Base-by-base conservation (phyloP, 2,888 invertebrate genomes). In the Ophion costatus region DNA sequence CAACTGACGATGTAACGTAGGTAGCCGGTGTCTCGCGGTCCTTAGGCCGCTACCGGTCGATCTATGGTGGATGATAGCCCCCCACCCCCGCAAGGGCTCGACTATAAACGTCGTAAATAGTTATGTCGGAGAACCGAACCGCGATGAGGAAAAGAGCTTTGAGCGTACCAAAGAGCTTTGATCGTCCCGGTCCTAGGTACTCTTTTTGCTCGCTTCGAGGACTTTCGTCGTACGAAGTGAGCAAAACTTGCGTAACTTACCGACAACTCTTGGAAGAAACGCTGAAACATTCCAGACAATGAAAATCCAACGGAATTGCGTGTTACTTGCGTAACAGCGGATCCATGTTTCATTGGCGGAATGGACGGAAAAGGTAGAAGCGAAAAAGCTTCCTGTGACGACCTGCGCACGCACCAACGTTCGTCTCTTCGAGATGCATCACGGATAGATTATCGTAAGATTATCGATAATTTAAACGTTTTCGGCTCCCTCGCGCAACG, bases 71-170 rank as follows among this genome's bases (percentile, higher is more conserved):
- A 51, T 51, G 51, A 51, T 24, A n/a, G n/a, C n/a, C n/a, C n/a
- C n/a, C n/a, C n/a, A n/a, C n/a, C 17, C 6, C 38, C 24, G 24
- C 17, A 69, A 51, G 20, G n/a, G 67, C n/a, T 29, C 24, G 51
- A 29, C 45, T 45, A 73, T 45, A 73, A 71, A 83, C 59, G 66
- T 80, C 80, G 83, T 83, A 80, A 83, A 83, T 80, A 83, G 71
- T 76, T 61, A 61, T 56, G 71, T 80, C 38, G 80, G 71, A 38
- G 71, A 56, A 74, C 33, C 66, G 76, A 38, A 64, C n/a, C 57
- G 42, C 61, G 22, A n/a, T n/a, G 38, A 57, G 2, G n/a, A 29
- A 67, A 11, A 67, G 9, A 20, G 57, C 14, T n/a, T 56, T 29
- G 70, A 67, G 56, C 56, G 14, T 51, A 17, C 45, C 5, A 38